Evolutionary conservation across 2,113 vertebrate species (phyloP).

Genomic region (Setophaga kirtlandii): DNA sequence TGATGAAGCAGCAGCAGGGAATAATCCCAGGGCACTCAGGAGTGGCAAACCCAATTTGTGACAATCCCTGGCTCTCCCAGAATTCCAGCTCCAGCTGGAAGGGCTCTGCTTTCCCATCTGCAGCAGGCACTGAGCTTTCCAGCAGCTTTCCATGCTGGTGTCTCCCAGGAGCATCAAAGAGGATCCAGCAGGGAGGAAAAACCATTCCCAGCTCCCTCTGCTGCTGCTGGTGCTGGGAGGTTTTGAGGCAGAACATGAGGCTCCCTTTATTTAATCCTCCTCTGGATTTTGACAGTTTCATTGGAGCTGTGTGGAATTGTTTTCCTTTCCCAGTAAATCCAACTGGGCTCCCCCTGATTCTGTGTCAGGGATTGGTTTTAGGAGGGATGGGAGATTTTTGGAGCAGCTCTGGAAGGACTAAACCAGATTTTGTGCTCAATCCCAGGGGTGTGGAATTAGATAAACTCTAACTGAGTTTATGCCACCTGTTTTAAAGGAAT

Average conservation of each 20-base stretch:
- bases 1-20: background rate
- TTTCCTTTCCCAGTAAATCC: background rate
- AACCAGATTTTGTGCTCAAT: background rate
- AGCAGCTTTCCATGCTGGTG: background rate
- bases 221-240: background rate
- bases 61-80: background rate
- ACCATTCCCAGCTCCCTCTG: background rate
- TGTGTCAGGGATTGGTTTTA: background rate
- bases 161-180: background rate
- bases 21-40: background rate
- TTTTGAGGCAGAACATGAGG: background rate
- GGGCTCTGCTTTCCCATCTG: background rate
- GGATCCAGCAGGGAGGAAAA: background rate
- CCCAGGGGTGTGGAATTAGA: background rate
- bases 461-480: accelerated
- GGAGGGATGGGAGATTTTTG: background rate
- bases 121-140: background rate
- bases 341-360: background rate
- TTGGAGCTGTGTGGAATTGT: background rate
- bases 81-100: background rate
- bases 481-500: background rate
- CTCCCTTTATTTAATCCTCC: background rate
- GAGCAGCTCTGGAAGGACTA: background rate
- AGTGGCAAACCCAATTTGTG: background rate
- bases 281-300: background rate